Conservation (phyloP, 2,797 vertebrate genomes). For the Chaetophractus vellerosus region DNA sequence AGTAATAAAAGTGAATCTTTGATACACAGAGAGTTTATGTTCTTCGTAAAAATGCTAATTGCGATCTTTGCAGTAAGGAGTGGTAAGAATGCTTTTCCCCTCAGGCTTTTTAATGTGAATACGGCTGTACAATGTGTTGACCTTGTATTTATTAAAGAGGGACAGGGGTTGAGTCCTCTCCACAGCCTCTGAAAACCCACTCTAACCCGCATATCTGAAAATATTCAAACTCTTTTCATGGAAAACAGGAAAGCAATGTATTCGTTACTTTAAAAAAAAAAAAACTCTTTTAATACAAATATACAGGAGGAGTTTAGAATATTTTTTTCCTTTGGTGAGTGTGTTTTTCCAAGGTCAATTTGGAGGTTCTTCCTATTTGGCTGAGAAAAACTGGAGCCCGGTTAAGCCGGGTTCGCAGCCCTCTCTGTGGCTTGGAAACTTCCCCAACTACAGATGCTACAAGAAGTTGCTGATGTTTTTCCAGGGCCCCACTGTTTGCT, state of each 20-base stretch:
- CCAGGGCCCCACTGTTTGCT: constrained; percentile 86
- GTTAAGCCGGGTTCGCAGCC: constrained; percentile 84
- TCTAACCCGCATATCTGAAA: constrained; percentile 68
- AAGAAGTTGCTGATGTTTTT: constrained; percentile 85
- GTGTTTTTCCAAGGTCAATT: constrained; percentile 89
- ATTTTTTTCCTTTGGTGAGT: constrained; percentile 85
- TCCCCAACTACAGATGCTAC: constrained; percentile 88
- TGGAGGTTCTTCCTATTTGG: constrained; percentile 89
- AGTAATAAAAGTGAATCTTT: constrained; percentile 87
- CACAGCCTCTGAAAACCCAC: constrained; percentile 57
- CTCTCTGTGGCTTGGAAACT: constrained; percentile 88
- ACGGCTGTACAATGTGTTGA: constrained; percentile 75
- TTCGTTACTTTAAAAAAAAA: constrained; percentile 63
- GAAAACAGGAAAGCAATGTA: constrained; percentile 85
- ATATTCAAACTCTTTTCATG: constrained; percentile 80
- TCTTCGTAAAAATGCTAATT: constrained; percentile 89
- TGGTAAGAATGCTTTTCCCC: constrained; percentile 71
- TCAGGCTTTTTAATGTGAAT: constrained; percentile 71
- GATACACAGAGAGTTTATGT: constrained; percentile 85
- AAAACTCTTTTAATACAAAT: constrained; percentile 80
- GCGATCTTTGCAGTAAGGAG: constrained; percentile 81
- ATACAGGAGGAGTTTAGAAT: constrained; percentile 71
- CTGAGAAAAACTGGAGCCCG: constrained; percentile 83
- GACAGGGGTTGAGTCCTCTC: constrained; percentile 65
- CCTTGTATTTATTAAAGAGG: constrained; percentile 84